These are phyloP conservation scores for Sylvicola cinctus DNA, from an alignment of 2,888 invertebrate genomes.

Conservation along the genomic window DNA sequence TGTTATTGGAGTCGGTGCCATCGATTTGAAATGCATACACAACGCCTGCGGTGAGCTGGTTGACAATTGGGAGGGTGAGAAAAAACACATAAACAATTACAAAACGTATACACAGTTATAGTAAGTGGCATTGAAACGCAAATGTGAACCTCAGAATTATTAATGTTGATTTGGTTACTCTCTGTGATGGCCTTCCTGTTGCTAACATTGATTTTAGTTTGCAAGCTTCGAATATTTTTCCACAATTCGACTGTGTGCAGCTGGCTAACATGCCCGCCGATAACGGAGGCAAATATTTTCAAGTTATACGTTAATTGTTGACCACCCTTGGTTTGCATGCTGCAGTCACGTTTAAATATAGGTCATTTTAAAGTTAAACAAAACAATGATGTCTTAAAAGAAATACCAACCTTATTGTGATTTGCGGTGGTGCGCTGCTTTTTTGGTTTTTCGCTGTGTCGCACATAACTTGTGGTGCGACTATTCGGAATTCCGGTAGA, in stretches of 20 bases:
- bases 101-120: background rate
- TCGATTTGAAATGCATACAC: background rate
- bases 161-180: background rate
- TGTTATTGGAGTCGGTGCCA: background rate
- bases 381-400: too few relatives aligned
- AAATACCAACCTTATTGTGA: background rate
- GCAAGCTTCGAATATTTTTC: background rate
- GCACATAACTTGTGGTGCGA: slow-evolving; percentile 1
- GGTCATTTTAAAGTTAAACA: too few relatives aligned
- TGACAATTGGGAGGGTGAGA: too few relatives aligned
- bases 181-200: background rate
- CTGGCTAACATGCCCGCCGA: background rate
- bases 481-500: background rate
- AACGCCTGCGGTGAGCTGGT: background rate
- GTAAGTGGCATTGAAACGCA: background rate
- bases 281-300: background rate
- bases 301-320: background rate
- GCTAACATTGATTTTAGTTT: background rate
- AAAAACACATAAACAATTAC: too few relatives aligned
- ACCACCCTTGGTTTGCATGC: background rate
- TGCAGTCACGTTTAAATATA: background rate
- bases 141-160: background rate
- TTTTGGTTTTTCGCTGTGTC: background rate
- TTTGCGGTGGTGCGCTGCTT: background rate
- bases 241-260: background rate